Evolutionary conservation across 2,113 vertebrate species (phyloP), one percentile per base, ranked within the genome.

Genomic region (Trematomus loennbergii): DNA sequence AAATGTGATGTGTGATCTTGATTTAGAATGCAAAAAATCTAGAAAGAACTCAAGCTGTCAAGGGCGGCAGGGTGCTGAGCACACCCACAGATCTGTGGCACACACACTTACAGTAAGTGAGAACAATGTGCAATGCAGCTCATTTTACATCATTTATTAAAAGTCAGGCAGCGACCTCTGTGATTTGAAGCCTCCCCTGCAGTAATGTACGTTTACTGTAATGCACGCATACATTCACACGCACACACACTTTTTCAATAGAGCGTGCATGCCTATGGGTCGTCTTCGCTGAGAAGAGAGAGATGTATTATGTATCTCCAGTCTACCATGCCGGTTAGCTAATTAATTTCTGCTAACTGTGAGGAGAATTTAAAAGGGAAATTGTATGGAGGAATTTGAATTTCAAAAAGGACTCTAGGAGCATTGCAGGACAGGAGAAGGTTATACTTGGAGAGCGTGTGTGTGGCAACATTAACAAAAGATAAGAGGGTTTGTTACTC

Each of bases 281-380:
- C 18, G 33, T 20, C 72, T 66, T 78, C 66, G 79, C 60, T 25
- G n/a, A 58, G 65, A 40, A 63, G 63, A 61, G 16, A 63, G 63
- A 61, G 17, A 79, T 79, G 75, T 78, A 84, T 91, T 86, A 88
- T 88, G 83, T 82, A 81, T 67, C 64, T 70, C 73, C 84, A 85
- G 78, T 80, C 78, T 86, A 79, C 68, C 87, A 67, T 90, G 90
- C 80, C 84, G 85, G 84, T 83, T 63, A 78, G 82, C 79, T 87
- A 81, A 94, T 94, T 94, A 87, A 91, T 92, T 91, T 93, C 79
- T 87, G 82, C 87, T 86, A 85, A 89, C 78, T 87, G 85, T 78
- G 83, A 80, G 76, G 63, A 15, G 7, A 85, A 86, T 89, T 79
- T 85, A 43, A 89, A 91, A 89, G 83, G 73, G 79, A 88, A 81